Conservation (phyloP, 2,797 vertebrate species). For the Holocentrus rufus region DNA sequence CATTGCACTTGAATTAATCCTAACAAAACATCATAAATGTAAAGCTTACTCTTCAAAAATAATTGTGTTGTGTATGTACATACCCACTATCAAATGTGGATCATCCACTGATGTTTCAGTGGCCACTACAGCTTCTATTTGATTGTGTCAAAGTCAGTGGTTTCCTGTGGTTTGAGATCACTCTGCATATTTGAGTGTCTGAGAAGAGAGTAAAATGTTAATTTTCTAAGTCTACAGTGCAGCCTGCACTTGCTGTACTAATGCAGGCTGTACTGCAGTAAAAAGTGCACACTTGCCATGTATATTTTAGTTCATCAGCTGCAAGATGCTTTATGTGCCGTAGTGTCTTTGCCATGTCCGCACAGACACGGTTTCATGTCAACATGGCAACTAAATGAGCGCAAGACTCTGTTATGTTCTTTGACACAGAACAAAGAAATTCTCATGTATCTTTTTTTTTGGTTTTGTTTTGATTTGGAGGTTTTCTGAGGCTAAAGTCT, state of each 20-base stretch:
- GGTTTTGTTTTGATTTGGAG: neutral
- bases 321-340: neutral
- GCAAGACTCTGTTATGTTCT: neutral
- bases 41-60: slow-evolving; percentile 28
- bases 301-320: slow-evolving; percentile 32
- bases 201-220: slow-evolving; percentile 40
- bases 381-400: neutral
- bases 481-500: neutral
- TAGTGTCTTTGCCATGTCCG: slow-evolving; percentile 7
- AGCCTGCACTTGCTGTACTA: slow-evolving; percentile 22
- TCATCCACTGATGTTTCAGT: slow-evolving; percentile 36
- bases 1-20: slow-evolving; percentile 25
- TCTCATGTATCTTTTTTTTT: neutral
- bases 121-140: slow-evolving; percentile 15
- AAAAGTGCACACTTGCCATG: slow-evolving; percentile 12
- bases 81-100: slow-evolving; percentile 23
- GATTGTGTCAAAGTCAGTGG: slow-evolving; percentile 30
- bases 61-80: slow-evolving; percentile 1
- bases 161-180: slow-evolving; percentile 37
- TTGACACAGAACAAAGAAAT: neutral
- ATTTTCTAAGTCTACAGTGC: slow-evolving; percentile 29
- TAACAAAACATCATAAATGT: slow-evolving; percentile 25
- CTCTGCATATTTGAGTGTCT: slow-evolving; percentile 53
- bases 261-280: neutral
- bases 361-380: neutral